Evolutionary conservation across 2,113 vertebrate species (phyloP), one percentile per base, ranked within the genome.

Genomic region (Manacus vitellinus): DNA sequence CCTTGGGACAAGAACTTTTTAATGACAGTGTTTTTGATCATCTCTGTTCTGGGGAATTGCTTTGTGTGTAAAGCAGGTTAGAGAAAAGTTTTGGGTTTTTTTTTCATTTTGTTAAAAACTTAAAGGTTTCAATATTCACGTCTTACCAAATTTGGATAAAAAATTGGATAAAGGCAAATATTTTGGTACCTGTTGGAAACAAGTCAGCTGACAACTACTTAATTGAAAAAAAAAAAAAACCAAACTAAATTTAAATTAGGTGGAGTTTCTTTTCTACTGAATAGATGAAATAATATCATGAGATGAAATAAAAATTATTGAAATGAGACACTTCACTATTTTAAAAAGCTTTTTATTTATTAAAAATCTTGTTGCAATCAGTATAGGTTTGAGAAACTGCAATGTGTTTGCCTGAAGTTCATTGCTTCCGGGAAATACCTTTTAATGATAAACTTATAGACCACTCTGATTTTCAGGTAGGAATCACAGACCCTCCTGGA

Each of bases 311-410:
- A 84, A 84, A 76, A 55, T 18, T 75, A 23, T 22, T 59, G 2
- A 87, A 68, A 67, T 22, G 2, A 93, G 23, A 39, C 7, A 33
- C 4, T n/a, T 66, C n/a, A 59, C 4, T 78, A 16, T 43, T 71
- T 37, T 13, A 30, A 49, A 55, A 12, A 3, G 1, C 12, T 39
- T 52, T 67, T 55, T 4, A 17, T 51, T 30, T 43, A 43, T 12
- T 8, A 18, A 72, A 25, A 30, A 2, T 7, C 2, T 43, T 51
- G 8, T 19, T 72, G 8, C 6, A 28, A 5, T 68, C 0, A 0
- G 18, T 28, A 47, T 4, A 25, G 10, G 5, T 20, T 22, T 6
- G 25, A 54, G n/a, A 66, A 80, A 8, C 13, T 39, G 3, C 28
- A 73, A 73, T 2, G 3, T 12, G 37, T 6, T 25, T 70, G 24